A percentile compares a stretch with the other conserved stretches of the same genome.
Evolutionary conservation across 1,140 invertebrate genomes (phyloP).

Genomic region (Megalonaias nervosa): DNA sequence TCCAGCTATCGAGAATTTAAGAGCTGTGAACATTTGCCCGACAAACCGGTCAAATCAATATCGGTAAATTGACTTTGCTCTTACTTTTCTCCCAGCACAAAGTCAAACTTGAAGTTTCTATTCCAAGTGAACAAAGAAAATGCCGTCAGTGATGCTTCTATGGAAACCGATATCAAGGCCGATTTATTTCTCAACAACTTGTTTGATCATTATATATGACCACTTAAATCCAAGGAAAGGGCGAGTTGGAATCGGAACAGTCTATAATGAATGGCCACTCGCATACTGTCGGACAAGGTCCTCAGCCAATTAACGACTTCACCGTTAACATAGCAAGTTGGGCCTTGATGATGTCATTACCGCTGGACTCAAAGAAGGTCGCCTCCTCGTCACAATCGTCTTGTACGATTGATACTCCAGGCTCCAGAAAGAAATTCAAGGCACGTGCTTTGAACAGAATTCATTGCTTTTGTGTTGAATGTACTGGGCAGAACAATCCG

Average conservation of each 20-base stretch:
- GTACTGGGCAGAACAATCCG: constrained; percentile 88
- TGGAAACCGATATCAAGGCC: constrained; percentile 96
- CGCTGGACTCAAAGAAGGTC: constrained; percentile 90
- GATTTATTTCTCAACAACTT: constrained; percentile 88
- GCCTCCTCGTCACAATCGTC: constrained; percentile 98
- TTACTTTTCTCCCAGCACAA: constrained; percentile 87
- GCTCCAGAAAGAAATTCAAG: constrained; percentile 95
- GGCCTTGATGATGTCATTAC: constrained; percentile 83
- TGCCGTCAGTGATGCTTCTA: constrained; percentile 97
- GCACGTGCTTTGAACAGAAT: constrained; percentile 96
- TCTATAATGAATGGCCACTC: constrained; percentile 92
- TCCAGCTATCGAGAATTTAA: constrained; percentile 88
- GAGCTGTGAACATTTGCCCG: constrained; percentile 94
- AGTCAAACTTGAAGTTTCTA: constrained; percentile 71
- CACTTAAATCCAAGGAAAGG: constrained; percentile 96
- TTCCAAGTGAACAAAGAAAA: constrained; percentile 90
- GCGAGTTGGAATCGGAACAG: constrained; percentile 93
- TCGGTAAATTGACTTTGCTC: constrained; percentile 98
- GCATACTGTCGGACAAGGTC: constrained; percentile 94
- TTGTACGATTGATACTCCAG: constrained; percentile 84
- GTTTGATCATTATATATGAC: constrained; percentile 77
- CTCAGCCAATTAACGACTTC: constrained; percentile 96
- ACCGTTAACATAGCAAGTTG: constrained; percentile 94
- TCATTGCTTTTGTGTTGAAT: constrained; percentile 88
- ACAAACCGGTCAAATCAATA: constrained; percentile 97